Conservation (phyloP, 2,797 vertebrate genomes). For the Xerus rutilus region DNA sequence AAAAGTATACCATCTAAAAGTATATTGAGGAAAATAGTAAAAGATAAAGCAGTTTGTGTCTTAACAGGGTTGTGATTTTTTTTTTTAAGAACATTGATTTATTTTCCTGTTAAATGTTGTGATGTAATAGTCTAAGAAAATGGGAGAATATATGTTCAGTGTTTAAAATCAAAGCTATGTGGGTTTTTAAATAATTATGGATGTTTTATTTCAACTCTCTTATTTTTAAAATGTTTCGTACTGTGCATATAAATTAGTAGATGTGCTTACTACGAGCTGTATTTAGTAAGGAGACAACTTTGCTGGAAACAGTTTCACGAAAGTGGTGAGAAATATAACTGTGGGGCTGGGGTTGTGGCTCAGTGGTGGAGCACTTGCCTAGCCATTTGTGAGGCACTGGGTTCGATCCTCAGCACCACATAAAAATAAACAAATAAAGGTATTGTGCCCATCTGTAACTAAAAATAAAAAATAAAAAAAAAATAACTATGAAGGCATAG, state of each 20-base stretch:
- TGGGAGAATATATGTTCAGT: not conserved
- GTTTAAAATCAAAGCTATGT: constrained; percentile 21
- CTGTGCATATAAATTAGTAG: not conserved
- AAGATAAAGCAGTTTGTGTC: not conserved
- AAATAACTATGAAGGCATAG: not conserved
- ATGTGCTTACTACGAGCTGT: not conserved
- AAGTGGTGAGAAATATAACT: not conserved
- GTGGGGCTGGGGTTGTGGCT: no score
- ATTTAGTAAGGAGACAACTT: not conserved
- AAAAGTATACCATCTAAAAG: not conserved
- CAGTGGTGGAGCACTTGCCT: no score
- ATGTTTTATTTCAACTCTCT: constrained; percentile 41
- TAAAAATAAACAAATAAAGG: no score
- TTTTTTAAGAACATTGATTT: not conserved
- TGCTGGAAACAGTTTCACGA: not conserved
- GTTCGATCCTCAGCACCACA: no score
- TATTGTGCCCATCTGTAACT: no score
- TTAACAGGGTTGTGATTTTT: not conserved
- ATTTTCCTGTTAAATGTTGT: not conserved
- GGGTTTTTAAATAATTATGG: not conserved
- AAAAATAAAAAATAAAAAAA: no score
- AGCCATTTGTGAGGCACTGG: no score
- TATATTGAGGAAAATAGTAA: not conserved
- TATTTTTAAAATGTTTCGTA: not conserved
- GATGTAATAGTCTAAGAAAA: not conserved